These are phyloP conservation scores for Griposia aprilina DNA, from an alignment of 2,888 invertebrate genomes.

Conservation along the genomic window DNA sequence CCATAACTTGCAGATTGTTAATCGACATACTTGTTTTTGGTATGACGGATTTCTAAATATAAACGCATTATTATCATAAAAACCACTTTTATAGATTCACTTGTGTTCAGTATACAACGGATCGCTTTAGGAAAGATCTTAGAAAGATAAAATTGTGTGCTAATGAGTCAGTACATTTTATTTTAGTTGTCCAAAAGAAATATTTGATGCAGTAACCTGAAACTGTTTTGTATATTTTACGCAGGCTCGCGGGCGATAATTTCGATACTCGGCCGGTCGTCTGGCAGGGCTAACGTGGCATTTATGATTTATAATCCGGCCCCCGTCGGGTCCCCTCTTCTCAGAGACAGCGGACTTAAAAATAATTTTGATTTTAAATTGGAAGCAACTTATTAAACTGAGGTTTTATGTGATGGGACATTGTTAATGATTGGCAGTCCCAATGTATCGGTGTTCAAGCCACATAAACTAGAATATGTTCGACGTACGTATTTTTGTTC, in stretches of 20 bases:
- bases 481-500: conserved; percentile 21
- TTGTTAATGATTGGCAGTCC: conserved; percentile 75
- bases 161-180: conserved; percentile 83
- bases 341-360: conserved; percentile 85
- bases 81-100: conserved; percentile 59
- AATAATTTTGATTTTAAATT: conserved; percentile 88
- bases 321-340: conserved; percentile 84
- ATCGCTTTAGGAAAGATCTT: conserved; percentile 43
- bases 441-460: conserved; percentile 37
- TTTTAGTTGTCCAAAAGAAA: conserved; percentile 81
- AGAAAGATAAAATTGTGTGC: conserved; percentile 60
- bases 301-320: conserved; percentile 89
- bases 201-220: conserved; percentile 87
- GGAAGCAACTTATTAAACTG: conserved; percentile 86
- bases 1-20: conserved; percentile 57
- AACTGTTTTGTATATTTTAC: conserved; percentile 88
- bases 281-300: conserved; percentile 85
- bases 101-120: conserved; percentile 39
- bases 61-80: conserved; percentile 39
- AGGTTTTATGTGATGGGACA: conserved; percentile 81
- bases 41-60: conserved; percentile 49
- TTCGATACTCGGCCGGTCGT: conserved; percentile 83
- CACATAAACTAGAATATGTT: conserved; percentile 44
- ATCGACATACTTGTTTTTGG: conserved; percentile 48
- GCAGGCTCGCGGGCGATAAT: conserved; percentile 86